Base-by-base conservation (phyloP, 1,140 invertebrate species). In the Neodiprion virginianus region DNA sequence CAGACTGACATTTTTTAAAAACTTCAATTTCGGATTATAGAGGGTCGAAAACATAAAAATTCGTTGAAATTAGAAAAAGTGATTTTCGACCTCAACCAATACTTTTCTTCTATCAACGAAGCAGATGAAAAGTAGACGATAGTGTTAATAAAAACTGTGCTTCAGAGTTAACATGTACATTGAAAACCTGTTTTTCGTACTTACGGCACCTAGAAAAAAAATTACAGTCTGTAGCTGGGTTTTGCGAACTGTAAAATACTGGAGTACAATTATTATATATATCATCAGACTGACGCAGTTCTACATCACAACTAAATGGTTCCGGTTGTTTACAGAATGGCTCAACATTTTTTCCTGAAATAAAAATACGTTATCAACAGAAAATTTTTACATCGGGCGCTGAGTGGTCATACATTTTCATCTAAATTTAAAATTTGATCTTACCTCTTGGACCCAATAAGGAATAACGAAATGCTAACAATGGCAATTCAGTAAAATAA, bases 141-240 rank as follows among this genome's bases (percentile, higher is more conserved):
- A 48, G 48, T 10, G 40, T 71, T 8, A 48, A 8, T 14, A 21
- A 72, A 72, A 53, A 72, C 4, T 17, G 17, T 40, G 28, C 28
- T 40, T 3, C 28, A 40, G 5, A 40, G 28, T 40, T 40, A 3
- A 40, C 5, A 40, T 40, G 1, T 2, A 40, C 1, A 40, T 40
- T 40, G 28, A 40, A 40, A 40, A 40, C 5, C 28, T 40, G 1
- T 40, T 40, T 40, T 40, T 5, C 21, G 3, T 76, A 84, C 84
- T 84, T 71, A 86, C 85, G 81, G 48, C 85, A 86, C 84, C 80
- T 79, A 9, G 23, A 74, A 7, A 7, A 10, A 1, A 76, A 10
- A 28, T 8, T 79, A 66, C 84, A 86, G 40, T 40, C 50, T 1
- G 68, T 79, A 14, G 70, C 71, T 1, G 80, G 81, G 1, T 73